Evolutionary conservation across 2,888 invertebrate species (phyloP), one percentile per base, ranked within the genome.

Genomic region (Drosophila pullipes): DNA sequence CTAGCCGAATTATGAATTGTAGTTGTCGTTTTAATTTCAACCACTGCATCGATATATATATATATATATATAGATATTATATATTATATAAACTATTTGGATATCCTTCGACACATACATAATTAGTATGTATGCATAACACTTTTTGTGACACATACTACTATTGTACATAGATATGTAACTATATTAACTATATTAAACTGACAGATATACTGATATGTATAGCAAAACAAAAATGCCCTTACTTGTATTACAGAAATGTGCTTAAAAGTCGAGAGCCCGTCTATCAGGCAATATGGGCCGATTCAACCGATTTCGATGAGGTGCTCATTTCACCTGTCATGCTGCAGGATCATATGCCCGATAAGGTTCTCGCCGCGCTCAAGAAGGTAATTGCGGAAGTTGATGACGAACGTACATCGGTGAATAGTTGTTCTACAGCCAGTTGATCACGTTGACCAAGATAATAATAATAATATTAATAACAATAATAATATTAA

Each of bases 291-390:
- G 98, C 97, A 16, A 94, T 98, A 28, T 97, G 97, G 97, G 97
- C 97, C 1, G 96, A 96, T 78, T 97, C 96, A 83, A 95, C 95
- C 50, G 97, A 97, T 92, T 97, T 97, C 92, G 97, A 97, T 92
- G 97, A 97, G 93, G 97, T 98, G 28, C 94, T 97, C 64, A 97
- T 98, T 78, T 97, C 97, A 33, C 97, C 97, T 1, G 97, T 97
- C 60, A 97, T 97, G 97, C 95, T 97, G 74, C 97, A 97, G 93
- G 97, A 98, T 93, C 97, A 98, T 93, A 97, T 98, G 97, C 97
- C 97, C 37, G 97, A 97, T 92, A 96, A 96, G 92, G 96, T 97
- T 69, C 94, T 97, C 83, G 96, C 96, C 76, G 97, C 97, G 35
- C 94, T 98, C 76, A 96, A 97, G 93, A 97, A 97, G 96, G 97